phyloP scores from a whole-genome alignment of 2,888 invertebrate genomes.

The Oligia fasciuncula region DNA sequence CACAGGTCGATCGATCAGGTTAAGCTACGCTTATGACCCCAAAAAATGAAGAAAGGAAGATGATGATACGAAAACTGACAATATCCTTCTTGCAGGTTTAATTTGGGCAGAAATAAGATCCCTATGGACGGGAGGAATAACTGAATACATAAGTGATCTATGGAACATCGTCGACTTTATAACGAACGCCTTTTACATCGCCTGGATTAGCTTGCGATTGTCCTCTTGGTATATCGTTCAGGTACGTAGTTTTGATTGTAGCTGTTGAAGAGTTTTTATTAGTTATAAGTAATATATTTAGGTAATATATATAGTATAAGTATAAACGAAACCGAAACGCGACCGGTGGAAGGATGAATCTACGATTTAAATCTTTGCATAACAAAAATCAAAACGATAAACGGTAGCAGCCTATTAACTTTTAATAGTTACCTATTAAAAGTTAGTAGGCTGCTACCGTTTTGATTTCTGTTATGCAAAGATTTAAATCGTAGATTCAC shows the following conservation, averaged over 20 bases:
- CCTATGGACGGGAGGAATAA: conserved; percentile 96
- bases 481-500: neutral
- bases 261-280: neutral
- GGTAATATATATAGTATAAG: no score
- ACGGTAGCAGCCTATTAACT: no score
- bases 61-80: neutral
- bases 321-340: no score
- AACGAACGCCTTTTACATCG: conserved; percentile 98
- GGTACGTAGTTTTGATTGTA: conserved; percentile 89
- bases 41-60: neutral
- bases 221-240: conserved; percentile 97
- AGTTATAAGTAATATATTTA: no score
- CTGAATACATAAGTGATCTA: conserved; percentile 97
- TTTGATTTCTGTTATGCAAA: no score
- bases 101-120: conserved; percentile 98
- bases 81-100: conserved; percentile 91
- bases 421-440: no score
- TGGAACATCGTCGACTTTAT: conserved; percentile 99
- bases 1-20: no score
- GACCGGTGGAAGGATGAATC: no score
- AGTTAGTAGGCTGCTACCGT: neutral
- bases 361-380: no score
- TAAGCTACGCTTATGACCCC: no score
- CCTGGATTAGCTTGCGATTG: conserved; percentile 96
- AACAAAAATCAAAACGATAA: no score